Evolutionary conservation across 2,797 vertebrate species (phyloP).

Genomic region (Paratrypauchen microcephalus): DNA sequence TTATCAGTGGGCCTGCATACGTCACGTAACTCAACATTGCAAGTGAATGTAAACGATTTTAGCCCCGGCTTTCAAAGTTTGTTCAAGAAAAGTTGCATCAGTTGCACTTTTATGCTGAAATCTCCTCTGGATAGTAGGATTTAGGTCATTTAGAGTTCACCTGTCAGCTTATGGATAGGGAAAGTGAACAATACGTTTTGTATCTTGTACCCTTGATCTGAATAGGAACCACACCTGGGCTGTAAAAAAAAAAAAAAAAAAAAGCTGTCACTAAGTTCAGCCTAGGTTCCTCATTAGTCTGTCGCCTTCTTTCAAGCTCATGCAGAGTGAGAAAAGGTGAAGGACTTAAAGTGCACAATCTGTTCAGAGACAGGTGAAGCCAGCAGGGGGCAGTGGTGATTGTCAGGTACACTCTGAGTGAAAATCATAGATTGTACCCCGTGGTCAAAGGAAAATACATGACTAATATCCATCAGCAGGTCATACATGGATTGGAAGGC

Average conservation of each 20-base stretch:
- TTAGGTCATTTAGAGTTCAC: slow-evolving; percentile 9
- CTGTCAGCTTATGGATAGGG: not conserved
- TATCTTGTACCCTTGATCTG: slow-evolving; percentile 4
- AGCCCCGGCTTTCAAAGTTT: slow-evolving; percentile 14
- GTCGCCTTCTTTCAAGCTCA: slow-evolving; percentile 9
- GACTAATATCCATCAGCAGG: not conserved
- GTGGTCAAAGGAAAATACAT: not conserved
- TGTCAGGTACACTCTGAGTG: slow-evolving; percentile 45
- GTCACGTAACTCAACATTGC: slow-evolving; percentile 11
- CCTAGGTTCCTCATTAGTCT: slow-evolving; percentile 21
- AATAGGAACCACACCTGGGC: slow-evolving; percentile 32
- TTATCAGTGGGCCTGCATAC: slow-evolving; percentile 21
- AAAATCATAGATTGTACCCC: not conserved
- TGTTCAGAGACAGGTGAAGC: slow-evolving; percentile 37
- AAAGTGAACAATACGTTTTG: slow-evolving; percentile 7
- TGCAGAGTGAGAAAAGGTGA: slow-evolving; percentile 7
- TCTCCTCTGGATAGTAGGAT: not conserved
- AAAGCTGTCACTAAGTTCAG: slow-evolving; percentile 24
- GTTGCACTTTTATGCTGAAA: slow-evolving; percentile 2
- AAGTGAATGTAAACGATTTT: slow-evolving; percentile 18
- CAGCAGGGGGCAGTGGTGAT: slow-evolving; percentile 75
- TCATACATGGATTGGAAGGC: not conserved
- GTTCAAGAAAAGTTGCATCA: not conserved
- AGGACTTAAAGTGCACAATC: slow-evolving; percentile 3
- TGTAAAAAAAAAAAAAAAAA: slow-evolving; percentile 24